Evolutionary conservation across 1,140 invertebrate species (phyloP).

Genomic region (Nymphalis io): DNA sequence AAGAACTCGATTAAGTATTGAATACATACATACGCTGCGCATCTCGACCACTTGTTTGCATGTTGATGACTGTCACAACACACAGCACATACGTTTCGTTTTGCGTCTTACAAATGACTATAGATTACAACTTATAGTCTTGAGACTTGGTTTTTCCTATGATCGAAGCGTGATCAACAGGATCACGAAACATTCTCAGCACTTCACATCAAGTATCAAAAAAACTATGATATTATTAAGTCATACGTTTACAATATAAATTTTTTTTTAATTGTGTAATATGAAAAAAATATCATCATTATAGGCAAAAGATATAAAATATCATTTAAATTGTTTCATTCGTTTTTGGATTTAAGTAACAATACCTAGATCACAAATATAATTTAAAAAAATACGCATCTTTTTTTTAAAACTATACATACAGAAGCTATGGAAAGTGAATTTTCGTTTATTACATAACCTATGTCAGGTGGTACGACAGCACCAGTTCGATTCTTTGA

Average conservation of each 20-base stretch:
- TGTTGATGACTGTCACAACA: constrained; percentile 9
- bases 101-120: not conserved
- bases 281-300: too few relatives aligned
- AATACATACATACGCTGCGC: not conserved
- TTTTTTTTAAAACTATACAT: too few relatives aligned
- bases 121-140: not conserved
- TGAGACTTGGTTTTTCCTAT: not conserved
- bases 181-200: too few relatives aligned
- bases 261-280: too few relatives aligned
- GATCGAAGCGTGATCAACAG: not conserved
- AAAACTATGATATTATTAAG: too few relatives aligned
- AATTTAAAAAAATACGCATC: constrained; percentile 7
- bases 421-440: too few relatives aligned
- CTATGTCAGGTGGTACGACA: constrained; percentile 15
- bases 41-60: constrained; percentile 7
- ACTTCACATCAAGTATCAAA: too few relatives aligned
- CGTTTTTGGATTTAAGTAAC: too few relatives aligned
- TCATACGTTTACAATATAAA: too few relatives aligned
- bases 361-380: not conserved
- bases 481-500: not conserved
- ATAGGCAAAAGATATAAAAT: too few relatives aligned
- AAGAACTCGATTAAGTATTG: constrained; percentile 17
- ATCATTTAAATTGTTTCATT: too few relatives aligned
- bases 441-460: constrained; percentile 22
- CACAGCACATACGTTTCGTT: not conserved